Conservation (phyloP, 1,140 invertebrate species). For the Drosophila tropicalis region DNA sequence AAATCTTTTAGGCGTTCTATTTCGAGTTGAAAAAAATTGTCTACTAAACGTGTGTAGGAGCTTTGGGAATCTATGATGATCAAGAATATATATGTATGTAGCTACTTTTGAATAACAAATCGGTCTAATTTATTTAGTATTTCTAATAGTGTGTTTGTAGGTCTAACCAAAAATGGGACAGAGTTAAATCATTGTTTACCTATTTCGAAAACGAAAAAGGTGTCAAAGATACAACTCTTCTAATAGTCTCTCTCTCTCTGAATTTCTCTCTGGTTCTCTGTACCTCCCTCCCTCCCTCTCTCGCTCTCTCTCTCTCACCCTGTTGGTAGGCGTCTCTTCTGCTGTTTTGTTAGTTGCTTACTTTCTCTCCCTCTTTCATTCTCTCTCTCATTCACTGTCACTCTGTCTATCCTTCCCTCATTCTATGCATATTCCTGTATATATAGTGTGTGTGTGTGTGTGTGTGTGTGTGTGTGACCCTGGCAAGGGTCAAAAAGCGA, state of each 20-base stretch:
- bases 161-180: neutral
- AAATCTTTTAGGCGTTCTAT: too few species aligned
- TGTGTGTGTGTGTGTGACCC: constrained; percentile 13
- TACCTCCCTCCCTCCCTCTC: neutral
- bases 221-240: constrained; percentile 14
- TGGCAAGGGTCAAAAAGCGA: constrained; percentile 13
- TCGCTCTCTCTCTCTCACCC: neutral
- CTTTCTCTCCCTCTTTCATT: neutral
- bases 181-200: constrained; percentile 6
- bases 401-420: neutral
- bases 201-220: constrained; percentile 6
- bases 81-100: too few species aligned
- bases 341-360: neutral
- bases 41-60: too few species aligned
- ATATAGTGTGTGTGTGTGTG: constrained; percentile 5
- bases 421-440: neutral
- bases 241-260: neutral
- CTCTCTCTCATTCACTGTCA: neutral
- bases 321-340: neutral
- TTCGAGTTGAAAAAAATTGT: too few species aligned
- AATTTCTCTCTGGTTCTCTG: neutral
- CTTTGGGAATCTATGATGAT: too few species aligned
- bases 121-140: too few species aligned
- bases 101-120: too few species aligned
- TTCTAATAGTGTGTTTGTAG: neutral